Evolutionary conservation across 2,888 invertebrate genomes (phyloP).

Genomic region (Cecidostiba fungosa): DNA sequence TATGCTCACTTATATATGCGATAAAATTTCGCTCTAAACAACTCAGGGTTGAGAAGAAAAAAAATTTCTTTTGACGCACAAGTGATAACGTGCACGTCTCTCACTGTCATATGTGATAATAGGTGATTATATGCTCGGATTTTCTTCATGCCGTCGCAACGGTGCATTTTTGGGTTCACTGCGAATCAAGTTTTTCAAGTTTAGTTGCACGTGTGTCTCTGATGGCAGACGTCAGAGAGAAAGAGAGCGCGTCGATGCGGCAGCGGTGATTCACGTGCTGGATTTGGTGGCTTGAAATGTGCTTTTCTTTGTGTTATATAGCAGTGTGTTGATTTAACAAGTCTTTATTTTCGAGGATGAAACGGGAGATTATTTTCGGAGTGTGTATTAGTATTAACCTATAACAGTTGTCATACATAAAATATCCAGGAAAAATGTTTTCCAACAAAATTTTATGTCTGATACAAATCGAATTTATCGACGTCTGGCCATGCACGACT

Average conservation of each 20-base stretch:
- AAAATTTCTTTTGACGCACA: background rate
- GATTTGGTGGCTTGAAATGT: background rate
- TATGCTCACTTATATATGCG: too few relatives aligned
- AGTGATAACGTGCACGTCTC: background rate
- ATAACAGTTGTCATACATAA: too few relatives aligned
- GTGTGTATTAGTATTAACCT: too few relatives aligned
- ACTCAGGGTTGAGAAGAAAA: background rate
- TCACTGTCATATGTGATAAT: background rate
- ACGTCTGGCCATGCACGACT: background rate
- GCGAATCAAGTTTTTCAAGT: background rate
- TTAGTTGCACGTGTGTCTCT: background rate
- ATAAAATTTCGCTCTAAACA: background rate
- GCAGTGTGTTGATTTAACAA: background rate
- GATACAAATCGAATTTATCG: too few relatives aligned
- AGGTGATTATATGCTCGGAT: background rate
- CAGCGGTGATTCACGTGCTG: background rate
- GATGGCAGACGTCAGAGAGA: background rate
- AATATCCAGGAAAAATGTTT: too few relatives aligned
- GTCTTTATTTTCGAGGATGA: background rate
- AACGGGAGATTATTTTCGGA: background rate
- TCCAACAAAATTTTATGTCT: too few relatives aligned
- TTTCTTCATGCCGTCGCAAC: background rate
- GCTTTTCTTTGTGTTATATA: background rate
- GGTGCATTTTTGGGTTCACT: background rate
- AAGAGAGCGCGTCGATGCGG: background rate